phyloP scores from a whole-genome alignment of 2,113 vertebrate genomes.

The Gallinago paraguaiae region DNA sequence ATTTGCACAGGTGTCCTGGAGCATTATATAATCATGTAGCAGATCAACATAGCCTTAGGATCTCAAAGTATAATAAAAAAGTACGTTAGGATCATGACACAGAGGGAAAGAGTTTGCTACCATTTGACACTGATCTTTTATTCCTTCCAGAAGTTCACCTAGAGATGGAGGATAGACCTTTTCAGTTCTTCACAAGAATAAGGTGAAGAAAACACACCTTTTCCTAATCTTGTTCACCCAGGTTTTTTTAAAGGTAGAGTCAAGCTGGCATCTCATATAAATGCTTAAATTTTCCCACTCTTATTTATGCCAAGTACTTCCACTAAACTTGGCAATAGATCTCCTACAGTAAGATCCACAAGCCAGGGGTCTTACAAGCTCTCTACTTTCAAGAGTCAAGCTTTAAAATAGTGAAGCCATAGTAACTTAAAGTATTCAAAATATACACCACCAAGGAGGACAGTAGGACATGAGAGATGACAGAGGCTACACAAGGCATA shows the following conservation, averaged over 20 bases:
- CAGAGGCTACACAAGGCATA: neutral
- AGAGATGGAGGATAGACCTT: neutral
- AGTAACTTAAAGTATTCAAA: neutral
- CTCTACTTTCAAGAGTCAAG: neutral
- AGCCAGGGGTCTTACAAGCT: neutral
- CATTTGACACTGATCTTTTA: neutral
- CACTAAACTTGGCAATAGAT: neutral
- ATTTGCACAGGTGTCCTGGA: conserved; percentile 63
- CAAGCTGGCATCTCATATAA: neutral
- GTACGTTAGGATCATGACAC: neutral
- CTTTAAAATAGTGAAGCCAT: neutral
- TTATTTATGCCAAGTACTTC: neutral
- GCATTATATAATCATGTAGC: conserved; percentile 51
- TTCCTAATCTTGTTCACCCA: neutral
- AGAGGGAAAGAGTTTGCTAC: neutral
- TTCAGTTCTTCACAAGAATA: neutral
- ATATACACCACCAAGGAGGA: neutral
- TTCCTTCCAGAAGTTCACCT: conserved; percentile 14
- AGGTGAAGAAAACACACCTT: neutral
- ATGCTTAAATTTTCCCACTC: neutral
- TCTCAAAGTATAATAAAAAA: conserved; percentile 34
- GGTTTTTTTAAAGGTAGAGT: neutral
- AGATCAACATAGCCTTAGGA: conserved; percentile 45
- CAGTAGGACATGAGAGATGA: neutral
- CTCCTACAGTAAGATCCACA: neutral